phyloP scores from a whole-genome alignment of 2,888 invertebrate genomes.

The Cosmia pyralina region DNA sequence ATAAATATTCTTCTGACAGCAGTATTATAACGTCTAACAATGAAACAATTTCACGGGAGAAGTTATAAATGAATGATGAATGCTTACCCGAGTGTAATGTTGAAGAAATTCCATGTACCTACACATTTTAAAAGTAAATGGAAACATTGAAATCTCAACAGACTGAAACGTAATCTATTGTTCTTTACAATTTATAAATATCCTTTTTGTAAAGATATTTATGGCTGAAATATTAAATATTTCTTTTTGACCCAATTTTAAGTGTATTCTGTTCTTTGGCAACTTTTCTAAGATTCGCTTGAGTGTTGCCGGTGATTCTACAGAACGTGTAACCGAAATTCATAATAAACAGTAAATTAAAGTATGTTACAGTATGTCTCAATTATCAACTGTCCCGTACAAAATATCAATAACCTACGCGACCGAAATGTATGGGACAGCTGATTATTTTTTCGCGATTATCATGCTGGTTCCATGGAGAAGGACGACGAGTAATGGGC shows the following conservation, averaged over 20 bases:
- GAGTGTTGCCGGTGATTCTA: not conserved
- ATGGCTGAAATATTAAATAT: conserved; percentile 24
- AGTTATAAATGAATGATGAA: conserved; percentile 35
- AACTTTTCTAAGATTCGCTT: conserved; percentile 2
- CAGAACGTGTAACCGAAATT: not conserved
- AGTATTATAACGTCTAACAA: conserved; percentile 20
- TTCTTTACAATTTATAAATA: conserved; percentile 24
- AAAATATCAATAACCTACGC: not conserved
- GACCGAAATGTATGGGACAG: not conserved
- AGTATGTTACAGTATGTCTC: too few relatives aligned
- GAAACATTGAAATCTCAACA: conserved; percentile 48
- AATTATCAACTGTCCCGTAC: not conserved
- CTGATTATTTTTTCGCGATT: not conserved
- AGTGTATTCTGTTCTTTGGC: conserved; percentile 25
- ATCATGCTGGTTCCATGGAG: not conserved
- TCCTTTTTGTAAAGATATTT: conserved; percentile 24
- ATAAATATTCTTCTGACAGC: conserved; percentile 1
- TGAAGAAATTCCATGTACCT: conserved; percentile 29
- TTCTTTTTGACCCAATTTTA: conserved; percentile 34
- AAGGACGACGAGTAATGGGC: too few relatives aligned
- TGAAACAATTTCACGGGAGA: conserved; percentile 37
- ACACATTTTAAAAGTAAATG: conserved; percentile 56
- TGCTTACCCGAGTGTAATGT: conserved; percentile 32
- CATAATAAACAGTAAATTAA: not conserved
- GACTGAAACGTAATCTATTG: conserved; percentile 52